Conservation (phyloP, 2,797 vertebrate species). For the Sebastes reedi region DNA sequence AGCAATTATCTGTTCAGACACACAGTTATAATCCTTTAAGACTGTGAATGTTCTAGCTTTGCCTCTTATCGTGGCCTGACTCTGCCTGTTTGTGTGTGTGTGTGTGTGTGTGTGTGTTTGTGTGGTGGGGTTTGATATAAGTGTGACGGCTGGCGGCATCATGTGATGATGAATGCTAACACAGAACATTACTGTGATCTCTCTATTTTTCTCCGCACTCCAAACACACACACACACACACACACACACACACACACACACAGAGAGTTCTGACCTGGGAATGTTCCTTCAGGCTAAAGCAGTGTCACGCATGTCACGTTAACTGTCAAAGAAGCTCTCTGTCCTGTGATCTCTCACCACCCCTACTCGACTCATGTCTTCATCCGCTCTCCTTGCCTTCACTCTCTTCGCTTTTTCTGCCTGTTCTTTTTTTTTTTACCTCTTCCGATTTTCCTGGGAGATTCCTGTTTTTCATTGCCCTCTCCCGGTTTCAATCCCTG, state of each 20-base stretch:
- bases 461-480: too few relatives aligned
- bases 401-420: background rate
- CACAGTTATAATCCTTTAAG: background rate
- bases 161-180: constrained; percentile 66
- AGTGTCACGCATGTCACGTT: constrained; percentile 79
- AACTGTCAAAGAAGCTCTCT: constrained; percentile 75
- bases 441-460: background rate
- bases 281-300: constrained; percentile 70
- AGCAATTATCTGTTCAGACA: background rate
- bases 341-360: constrained; percentile 66
- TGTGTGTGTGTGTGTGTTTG: background rate
- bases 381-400: background rate
- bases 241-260: constrained; percentile 18
- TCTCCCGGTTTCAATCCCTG: too few relatives aligned
- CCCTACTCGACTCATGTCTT: constrained; percentile 36
- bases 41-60: background rate
- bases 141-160: constrained; percentile 63
- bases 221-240: background rate
- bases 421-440: background rate
- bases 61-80: background rate
- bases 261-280: constrained; percentile 60
- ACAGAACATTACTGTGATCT: constrained; percentile 65
- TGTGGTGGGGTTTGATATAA: constrained; percentile 37
- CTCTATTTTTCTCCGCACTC: constrained; percentile 15
- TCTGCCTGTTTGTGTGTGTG: constrained; percentile 7